Evolutionary conservation across 2,888 invertebrate genomes (phyloP), one percentile per base, ranked within the genome.

Genomic region (Leucophenga montana): DNA sequence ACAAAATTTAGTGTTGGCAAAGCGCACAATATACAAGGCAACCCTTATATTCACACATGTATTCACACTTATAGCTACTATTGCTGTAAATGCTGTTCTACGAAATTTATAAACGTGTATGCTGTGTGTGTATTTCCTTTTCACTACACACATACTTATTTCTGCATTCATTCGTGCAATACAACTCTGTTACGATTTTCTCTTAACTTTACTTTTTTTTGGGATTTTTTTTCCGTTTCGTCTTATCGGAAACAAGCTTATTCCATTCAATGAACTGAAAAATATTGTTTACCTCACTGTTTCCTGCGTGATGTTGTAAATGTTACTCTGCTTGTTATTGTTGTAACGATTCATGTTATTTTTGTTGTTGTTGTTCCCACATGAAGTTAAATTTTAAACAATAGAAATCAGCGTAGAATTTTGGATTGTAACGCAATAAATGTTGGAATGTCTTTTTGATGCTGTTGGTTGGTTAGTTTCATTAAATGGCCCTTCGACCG

Each of bases 211-310:
- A 73, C 70, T 68, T 67, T 69, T 67, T 70, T 73, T n/a, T n/a
- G n/a, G n/a, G n/a, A n/a, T n/a, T n/a, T 27, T 27, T 27, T 4
- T 3, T 20, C 46, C 13, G 16, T 16, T 50, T n/a, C 50, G 8
- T 64, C 83, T 85, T 85, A 85, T 85, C 86, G 86, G 84, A 86
- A 81, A 85, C 80, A 78, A 84, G 86, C 83, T 85, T 85, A 85
- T 85, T 85, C 82, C 85, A 86, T 86, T 86, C 85, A 85, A 83
- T 86, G 86, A 85, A 86, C 86, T 85, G 85, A 73, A 85, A 85
- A 85, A 86, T 85, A 85, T 86, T 85, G 86, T 85, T 85, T 85
- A 85, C 85, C 86, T 85, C 85, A 79, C 75, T 70, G 74, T 77
- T 79, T 81, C 82, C 79, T 77, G 73, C 46, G 27, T 20, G 27